Conservation (phyloP, 2,113 vertebrate species). For the Pithys albifrons region DNA sequence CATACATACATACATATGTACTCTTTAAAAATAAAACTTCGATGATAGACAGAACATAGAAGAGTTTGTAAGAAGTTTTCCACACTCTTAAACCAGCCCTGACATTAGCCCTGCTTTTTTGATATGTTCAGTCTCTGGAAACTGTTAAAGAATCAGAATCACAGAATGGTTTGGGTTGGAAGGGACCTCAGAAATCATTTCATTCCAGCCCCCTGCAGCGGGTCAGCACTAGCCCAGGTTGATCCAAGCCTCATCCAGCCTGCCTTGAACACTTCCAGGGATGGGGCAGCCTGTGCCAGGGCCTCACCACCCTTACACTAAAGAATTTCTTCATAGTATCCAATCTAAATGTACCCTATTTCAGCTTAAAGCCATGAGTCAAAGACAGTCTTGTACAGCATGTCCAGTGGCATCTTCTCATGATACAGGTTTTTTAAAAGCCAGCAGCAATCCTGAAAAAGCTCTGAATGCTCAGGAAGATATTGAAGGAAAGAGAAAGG, state of each 20-base stretch:
- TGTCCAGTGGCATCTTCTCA: background rate
- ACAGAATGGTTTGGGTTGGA: background rate
- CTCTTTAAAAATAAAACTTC: background rate
- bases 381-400: background rate
- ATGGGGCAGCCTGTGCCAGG: background rate
- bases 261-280: background rate
- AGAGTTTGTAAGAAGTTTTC: background rate
- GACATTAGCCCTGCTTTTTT: background rate
- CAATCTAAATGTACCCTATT: fast-evolving
- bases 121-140: background rate
- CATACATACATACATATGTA: fast-evolving
- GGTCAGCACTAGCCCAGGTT: fast-evolving
- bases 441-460: background rate
- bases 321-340: background rate
- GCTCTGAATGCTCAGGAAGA: background rate
- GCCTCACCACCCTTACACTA: fast-evolving
- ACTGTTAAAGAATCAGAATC: background rate
- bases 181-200: background rate
- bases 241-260: fast-evolving
- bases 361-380: background rate
- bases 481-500: background rate
- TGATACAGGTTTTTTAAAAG: background rate
- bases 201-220: fast-evolving
- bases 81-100: background rate
- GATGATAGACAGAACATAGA: background rate